Evolutionary conservation across 2,888 invertebrate species (phyloP).

Genomic region (Volucella inflata): DNA sequence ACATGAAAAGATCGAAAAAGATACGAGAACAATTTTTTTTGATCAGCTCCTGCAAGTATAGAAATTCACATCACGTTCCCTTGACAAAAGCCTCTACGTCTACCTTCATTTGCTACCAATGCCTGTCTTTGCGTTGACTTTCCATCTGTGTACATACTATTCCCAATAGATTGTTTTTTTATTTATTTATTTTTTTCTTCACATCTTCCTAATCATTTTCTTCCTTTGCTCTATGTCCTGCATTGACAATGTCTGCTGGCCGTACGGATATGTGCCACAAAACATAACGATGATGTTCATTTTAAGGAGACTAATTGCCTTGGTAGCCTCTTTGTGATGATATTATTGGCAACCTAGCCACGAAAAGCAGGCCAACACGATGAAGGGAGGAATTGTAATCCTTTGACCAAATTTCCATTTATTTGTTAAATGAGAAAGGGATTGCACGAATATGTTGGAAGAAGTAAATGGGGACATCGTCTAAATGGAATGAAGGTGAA

Average conservation of each 20-base stretch:
- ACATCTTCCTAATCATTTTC: slow-evolving; percentile 11
- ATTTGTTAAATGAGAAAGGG: slow-evolving; percentile 7
- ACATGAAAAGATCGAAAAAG: slow-evolving; percentile 26
- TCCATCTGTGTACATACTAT: slow-evolving; percentile 4
- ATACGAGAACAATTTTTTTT: slow-evolving; percentile 13
- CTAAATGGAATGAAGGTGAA: no score
- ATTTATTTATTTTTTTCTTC: background rate
- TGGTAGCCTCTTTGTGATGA: slow-evolving; percentile 53
- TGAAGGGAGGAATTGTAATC: slow-evolving; percentile 31
- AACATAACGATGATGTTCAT: slow-evolving; percentile 52
- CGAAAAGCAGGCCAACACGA: slow-evolving; percentile 15
- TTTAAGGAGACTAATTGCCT: slow-evolving; percentile 69
- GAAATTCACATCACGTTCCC: slow-evolving; percentile 69
- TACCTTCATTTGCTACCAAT: background rate
- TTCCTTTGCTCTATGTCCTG: slow-evolving; percentile 13
- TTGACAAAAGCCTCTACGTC: background rate
- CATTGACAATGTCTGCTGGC: slow-evolving; percentile 22
- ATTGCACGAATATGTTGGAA: background rate
- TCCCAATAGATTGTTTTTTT: slow-evolving; percentile 44
- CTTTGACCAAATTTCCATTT: slow-evolving; percentile 37
- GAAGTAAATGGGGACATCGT: no score
- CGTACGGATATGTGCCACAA: background rate
- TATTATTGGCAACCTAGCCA: slow-evolving; percentile 55
- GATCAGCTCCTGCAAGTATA: slow-evolving; percentile 21
- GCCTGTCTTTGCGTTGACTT: background rate